phyloP scores from a whole-genome alignment of 37 sponge, comb jelly and placozoan species.

The Amphimedon queenslandica region DNA sequence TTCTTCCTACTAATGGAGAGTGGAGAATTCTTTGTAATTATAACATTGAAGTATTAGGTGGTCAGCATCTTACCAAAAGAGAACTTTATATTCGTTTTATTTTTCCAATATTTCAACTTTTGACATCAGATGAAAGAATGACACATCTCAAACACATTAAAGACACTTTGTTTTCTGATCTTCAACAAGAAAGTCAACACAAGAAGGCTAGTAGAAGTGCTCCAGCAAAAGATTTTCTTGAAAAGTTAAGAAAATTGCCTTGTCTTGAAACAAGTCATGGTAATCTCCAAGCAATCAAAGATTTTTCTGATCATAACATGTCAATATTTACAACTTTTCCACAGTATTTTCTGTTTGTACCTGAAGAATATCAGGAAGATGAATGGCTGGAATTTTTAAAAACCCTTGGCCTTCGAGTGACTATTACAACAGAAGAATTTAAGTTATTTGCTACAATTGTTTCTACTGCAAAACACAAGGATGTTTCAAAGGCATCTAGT shows the following conservation, averaged over 20 bases:
- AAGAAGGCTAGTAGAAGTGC: too few relatives aligned
- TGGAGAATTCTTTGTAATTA: too few relatives aligned
- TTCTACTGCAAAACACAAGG: background rate
- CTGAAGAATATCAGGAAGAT: background rate
- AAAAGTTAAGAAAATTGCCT: background rate
- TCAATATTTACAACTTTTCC: slow-evolving; percentile 25
- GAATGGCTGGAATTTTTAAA: slow-evolving; percentile 38
- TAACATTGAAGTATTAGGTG: background rate
- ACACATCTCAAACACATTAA: too few relatives aligned
- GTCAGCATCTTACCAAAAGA: slow-evolving; percentile 10
- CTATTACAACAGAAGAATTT: slow-evolving; percentile 14
- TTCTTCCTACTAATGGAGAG: slow-evolving; percentile 15
- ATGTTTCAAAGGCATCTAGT: slow-evolving; percentile 3
- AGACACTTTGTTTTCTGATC: too few relatives aligned
- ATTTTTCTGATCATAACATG: slow-evolving; percentile 17
- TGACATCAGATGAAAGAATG: slow-evolving; percentile 27
- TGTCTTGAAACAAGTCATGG: background rate
- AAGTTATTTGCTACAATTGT: slow-evolving; percentile 3
- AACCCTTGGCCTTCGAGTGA: slow-evolving; percentile 12
- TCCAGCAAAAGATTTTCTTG: background rate
- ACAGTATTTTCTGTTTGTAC: slow-evolving; percentile 6
- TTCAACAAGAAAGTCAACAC: too few relatives aligned
- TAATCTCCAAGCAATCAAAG: background rate
- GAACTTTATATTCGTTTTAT: slow-evolving; percentile 27
- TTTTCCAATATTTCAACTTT: slow-evolving; percentile 19